phyloP scores from a whole-genome alignment of 2,113 vertebrate genomes.

The Sialia sialis region DNA sequence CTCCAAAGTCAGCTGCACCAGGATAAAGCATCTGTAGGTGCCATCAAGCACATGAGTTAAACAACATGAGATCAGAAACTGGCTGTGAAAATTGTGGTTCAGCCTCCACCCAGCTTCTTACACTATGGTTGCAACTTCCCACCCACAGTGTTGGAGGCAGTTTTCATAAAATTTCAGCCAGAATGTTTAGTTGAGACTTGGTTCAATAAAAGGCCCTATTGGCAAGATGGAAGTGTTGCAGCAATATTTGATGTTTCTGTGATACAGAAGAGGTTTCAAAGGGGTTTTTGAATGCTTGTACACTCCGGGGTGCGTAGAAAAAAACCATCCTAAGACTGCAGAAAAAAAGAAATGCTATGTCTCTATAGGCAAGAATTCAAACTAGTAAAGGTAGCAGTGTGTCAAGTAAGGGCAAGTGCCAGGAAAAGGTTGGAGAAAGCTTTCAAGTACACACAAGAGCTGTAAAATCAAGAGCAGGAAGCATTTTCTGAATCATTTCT shows the following conservation, averaged over 20 bases:
- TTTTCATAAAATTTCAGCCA: neutral
- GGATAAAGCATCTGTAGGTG: neutral
- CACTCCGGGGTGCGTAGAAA: neutral
- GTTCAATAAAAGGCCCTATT: neutral
- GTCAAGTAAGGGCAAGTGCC: neutral
- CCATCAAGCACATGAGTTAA: neutral
- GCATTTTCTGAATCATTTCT: neutral
- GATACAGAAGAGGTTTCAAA: neutral
- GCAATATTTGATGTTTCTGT: neutral
- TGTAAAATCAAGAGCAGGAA: neutral
- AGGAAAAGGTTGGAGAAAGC: neutral
- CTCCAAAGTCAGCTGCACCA: neutral
- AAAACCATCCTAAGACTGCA: neutral
- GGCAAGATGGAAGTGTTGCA: neutral
- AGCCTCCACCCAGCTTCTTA: constrained; percentile 39
- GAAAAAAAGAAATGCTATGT: neutral
- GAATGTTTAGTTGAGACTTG: neutral
- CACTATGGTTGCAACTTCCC: constrained; percentile 11
- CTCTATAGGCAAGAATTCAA: neutral
- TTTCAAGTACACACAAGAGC: neutral
- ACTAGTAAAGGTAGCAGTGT: neutral
- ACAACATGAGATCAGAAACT: constrained; percentile 52
- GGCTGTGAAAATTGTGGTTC: neutral
- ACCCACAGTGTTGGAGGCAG: constrained; percentile 6
- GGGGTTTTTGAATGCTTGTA: neutral